phyloP scores from a whole-genome alignment of 1,140 invertebrate species.

The Lordiphosa stackelbergi region DNA sequence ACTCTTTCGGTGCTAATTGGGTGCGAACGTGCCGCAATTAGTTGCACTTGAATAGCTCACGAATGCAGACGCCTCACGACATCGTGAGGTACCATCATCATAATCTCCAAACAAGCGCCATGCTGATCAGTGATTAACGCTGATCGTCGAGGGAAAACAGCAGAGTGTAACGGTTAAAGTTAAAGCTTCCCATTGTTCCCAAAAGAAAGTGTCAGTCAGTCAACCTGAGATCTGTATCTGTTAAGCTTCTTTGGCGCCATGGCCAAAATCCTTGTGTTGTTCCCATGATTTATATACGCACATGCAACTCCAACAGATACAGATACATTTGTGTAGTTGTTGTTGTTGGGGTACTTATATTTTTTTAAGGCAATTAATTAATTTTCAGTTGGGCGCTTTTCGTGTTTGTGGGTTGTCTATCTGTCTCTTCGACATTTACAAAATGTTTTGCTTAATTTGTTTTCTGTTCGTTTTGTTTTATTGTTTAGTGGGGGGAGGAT shows the following conservation, averaged over 20 bases:
- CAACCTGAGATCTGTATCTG: conserved; percentile 20
- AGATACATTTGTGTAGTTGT: conserved; percentile 17
- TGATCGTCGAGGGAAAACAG: conserved; percentile 36
- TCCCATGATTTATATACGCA: conserved; percentile 64
- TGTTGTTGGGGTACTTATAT: conserved; percentile 15
- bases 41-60: conserved; percentile 65
- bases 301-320: conserved; percentile 49
- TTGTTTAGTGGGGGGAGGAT: not conserved
- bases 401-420: conserved; percentile 13
- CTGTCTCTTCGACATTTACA: conserved; percentile 66
- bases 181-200: conserved; percentile 15
- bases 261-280: conserved; percentile 21
- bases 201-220: conserved; percentile 61
- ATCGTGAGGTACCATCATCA: conserved; percentile 54
- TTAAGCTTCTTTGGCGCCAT: conserved; percentile 64
- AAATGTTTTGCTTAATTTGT: conserved; percentile 75
- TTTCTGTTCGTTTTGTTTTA: conserved; percentile 34
- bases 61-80: conserved; percentile 37
- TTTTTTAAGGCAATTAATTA: conserved; percentile 59
- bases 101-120: conserved; percentile 60
- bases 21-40: conserved; percentile 73
- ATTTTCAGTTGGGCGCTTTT: conserved; percentile 25
- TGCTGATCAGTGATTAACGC: conserved; percentile 47
- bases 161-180: conserved; percentile 49
- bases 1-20: conserved; percentile 69